Evolutionary conservation across 2,888 invertebrate species (phyloP).

Genomic region (Operophtera brumata): DNA sequence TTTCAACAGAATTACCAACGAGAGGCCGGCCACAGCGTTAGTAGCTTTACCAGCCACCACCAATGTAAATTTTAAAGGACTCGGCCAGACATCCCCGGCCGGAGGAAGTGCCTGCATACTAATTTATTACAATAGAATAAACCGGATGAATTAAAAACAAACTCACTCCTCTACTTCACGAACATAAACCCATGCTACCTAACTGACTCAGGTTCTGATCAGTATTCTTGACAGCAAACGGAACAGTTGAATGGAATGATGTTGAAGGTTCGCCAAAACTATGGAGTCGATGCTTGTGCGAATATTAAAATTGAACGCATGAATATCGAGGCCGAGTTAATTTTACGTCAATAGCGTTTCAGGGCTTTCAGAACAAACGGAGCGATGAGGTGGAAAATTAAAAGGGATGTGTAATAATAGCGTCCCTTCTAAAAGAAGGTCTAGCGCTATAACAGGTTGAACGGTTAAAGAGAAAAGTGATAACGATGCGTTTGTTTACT

Average conservation of each 20-base stretch:
- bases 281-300: slow-evolving; percentile 44
- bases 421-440: slow-evolving; percentile 47
- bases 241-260: slow-evolving; percentile 61
- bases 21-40: slow-evolving; percentile 29
- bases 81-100: slow-evolving; percentile 55
- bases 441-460: slow-evolving; percentile 22
- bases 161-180: slow-evolving; percentile 22
- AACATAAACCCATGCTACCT: slow-evolving; percentile 33
- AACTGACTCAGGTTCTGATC: slow-evolving; percentile 48
- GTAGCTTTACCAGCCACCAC: slow-evolving; percentile 18
- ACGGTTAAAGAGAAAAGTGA: slow-evolving; percentile 36
- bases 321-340: slow-evolving; percentile 42
- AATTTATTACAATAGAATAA: slow-evolving; percentile 59
- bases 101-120: slow-evolving; percentile 69
- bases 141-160: slow-evolving; percentile 48
- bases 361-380: slow-evolving; percentile 46
- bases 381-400: slow-evolving; percentile 63
- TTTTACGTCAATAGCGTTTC: slow-evolving; percentile 44
- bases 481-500: slow-evolving; percentile 56
- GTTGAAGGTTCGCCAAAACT: slow-evolving; percentile 65
- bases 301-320: slow-evolving; percentile 46
- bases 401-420: slow-evolving; percentile 49
- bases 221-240: slow-evolving; percentile 60
- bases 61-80: slow-evolving; percentile 62
- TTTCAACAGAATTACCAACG: slow-evolving; percentile 38